Base-by-base conservation (phyloP, 2,888 invertebrate species). In the Lamellibrachia columna region DNA sequence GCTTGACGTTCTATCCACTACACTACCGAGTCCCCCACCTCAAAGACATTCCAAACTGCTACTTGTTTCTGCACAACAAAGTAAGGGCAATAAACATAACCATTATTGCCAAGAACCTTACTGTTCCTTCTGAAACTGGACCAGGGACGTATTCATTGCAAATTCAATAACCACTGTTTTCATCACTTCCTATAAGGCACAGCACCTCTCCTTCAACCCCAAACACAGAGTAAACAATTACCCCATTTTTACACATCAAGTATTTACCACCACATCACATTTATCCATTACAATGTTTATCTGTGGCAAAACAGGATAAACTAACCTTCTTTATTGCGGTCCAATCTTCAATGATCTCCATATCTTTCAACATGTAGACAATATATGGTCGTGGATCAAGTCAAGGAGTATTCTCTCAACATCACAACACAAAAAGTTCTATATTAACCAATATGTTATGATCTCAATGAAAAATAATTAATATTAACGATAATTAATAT, bases 271-370 rank as follows among this genome's bases (percentile, higher is more conserved):
- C 22, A 11, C 75, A 15, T 22, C 75, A 75, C 22, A 7, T 15
- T 58, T n/a, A n/a, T 40, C 55, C 22, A 52, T 3, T 91, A 90
- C 92, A 28, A 11, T 53, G 60, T 92, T 28, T 91, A 75, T 52
- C 91, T n/a, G 15, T 90, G 91, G 52, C 93, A 93, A 53, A 93
- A 40, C 40, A 40, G 40, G 40, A 40, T 40, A 40, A 40, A 75
- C 75, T 90, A 93, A 96, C 96, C 95, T 99, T 99, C 95, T 98
- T 97, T 94, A 99, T 98, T 8, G 98, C 97, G 53, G 98, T 98
- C 99, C 99, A 99, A 97, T 99, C 99, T 96, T 99, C 99, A 96
- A 99, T 97, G 95, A 99, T 99, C 95, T 99, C 99, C 52, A 98
- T 97, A 93, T 99, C 99, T 93, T 98, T 98, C 91, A 99, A 97